Base-by-base conservation (phyloP, 1,140 invertebrate genomes). In the Dendroctonus ponderosae region DNA sequence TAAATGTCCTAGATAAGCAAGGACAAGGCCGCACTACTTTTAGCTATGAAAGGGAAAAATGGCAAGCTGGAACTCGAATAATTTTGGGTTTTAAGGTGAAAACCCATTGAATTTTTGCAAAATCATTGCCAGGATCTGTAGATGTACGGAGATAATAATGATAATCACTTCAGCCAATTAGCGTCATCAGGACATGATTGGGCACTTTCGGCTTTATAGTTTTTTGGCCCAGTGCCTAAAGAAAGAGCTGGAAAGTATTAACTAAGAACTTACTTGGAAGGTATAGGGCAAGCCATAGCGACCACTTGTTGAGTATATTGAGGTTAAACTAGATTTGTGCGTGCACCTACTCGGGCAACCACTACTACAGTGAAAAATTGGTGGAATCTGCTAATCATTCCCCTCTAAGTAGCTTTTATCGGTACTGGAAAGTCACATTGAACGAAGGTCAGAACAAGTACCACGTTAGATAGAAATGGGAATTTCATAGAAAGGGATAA, bases 341-440 rank as follows among this genome's bases (percentile, higher is more conserved):
- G 43, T 46, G 8, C 43, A 2, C 43, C 8, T 46, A 4, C 43
- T 9, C 43, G 8, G 43, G 43, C 12, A 9, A 4, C 8, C 43
- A 12, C 43, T 46, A 46, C 43, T 1, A 46, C 8, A 46, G 26
- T 11, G 43, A 9, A 46, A 46, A 46, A 46, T 46, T 1, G 4
- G 8, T 46, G 12, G 12, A 46, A 46, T 1, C 12, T 46, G 8
- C 8, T 46, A 46, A 46, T 46, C 43, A 46, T 46, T 54, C 54
- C 54, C 54, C 63, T 66, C 53, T 66, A 58, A 66, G 41, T 39
- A 7, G 54, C 7, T 58, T 58, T 66, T 66, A 66, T 58, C 53
- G 52, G 37, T 58, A 66, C 63, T 66, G 63, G 53, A 66, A 66
- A 66, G 63, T 66, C 63, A 66, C 63, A 50, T 66, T 66, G 63